Base-by-base conservation (phyloP, 2,888 invertebrate species). In the Ochropacha duplaris region DNA sequence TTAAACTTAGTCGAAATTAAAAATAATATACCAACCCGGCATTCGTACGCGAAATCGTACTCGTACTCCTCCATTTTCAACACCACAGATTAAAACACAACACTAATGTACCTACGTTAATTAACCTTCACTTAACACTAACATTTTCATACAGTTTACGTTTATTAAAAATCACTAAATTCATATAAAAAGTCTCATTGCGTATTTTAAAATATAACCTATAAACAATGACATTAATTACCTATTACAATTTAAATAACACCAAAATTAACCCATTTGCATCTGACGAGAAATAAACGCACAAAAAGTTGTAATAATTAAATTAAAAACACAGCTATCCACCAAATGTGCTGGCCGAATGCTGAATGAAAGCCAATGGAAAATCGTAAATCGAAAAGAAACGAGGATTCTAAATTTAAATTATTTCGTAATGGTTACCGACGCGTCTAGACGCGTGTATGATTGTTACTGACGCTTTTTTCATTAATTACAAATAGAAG, bases 21-120 rank as follows among this genome's bases (percentile, higher is more conserved):
- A n/a, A 31, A 61, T 61, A 68, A 69, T 68, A 82, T 86, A 92
- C 93, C 84, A 89, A 95, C 95, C 95, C 94, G 93, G 89, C 94
- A 94, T 87, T 95, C 95, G 86, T 93, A 95, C 65, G 94, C 93
- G 90, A 95, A 95, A 87, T 95, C 94, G 87, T 95, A 95, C 76
- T 95, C 94, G 83, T 94, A 93, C 65, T 93, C 92, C 70, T 91
- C 92, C 93, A 93, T 87, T 76, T 76, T 76, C 62, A 61, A 65
- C 76, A 79, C 71, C 71, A 72, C 63, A 70, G 73, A 61, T 73
- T 65, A 63, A 65, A 77, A 75, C 71, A 80, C 83, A 80, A 83
- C 78, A 81, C 76, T 71, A 72, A 54, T 64, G 71, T 51, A n/a
- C n/a, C n/a, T n/a, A 66, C 76, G 78, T 80, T 79, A 66, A 71